These are phyloP conservation scores for Heteractis magnifica DNA, from an alignment of 92 coral and sea anemone genomes.

Conservation along the genomic window DNA sequence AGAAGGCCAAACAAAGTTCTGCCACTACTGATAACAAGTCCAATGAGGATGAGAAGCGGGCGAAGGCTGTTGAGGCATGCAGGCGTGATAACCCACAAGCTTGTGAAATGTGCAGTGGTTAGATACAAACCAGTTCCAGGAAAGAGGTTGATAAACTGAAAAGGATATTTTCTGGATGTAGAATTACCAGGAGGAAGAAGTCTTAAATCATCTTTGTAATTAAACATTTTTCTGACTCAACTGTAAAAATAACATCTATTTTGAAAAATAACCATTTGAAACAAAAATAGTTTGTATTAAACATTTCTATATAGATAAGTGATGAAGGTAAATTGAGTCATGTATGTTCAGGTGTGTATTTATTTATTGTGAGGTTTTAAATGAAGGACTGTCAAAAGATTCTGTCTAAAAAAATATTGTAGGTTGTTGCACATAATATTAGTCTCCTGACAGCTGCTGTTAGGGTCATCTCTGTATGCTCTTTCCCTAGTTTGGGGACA, in stretches of 20 bases:
- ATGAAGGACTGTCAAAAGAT: no score
- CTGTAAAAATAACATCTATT: background rate
- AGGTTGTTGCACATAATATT: background rate
- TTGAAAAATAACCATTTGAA: background rate
- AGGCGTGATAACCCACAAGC: conserved; percentile 79
- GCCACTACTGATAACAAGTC: conserved; percentile 23
- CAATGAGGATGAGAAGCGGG: conserved; percentile 49
- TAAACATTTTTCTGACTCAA: background rate
- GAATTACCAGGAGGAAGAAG: background rate
- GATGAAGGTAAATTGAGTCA: background rate
- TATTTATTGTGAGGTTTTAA: background rate
- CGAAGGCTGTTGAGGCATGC: conserved; percentile 63
- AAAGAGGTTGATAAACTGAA: background rate
- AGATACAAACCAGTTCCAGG: background rate
- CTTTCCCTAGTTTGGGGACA: no score
- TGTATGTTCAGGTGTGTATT: background rate
- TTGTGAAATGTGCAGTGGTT: conserved; percentile 92
- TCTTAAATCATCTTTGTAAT: background rate
- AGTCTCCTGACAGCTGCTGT: background rate
- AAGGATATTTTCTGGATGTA: background rate
- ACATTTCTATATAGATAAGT: no score
- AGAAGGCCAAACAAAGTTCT: conserved; percentile 44
- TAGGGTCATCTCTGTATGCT: no score
- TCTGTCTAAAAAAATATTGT: background rate
- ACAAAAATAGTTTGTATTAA: no score